Evolutionary conservation across 2,888 invertebrate genomes (phyloP).

Genomic region (Brassicogethes aeneus): DNA sequence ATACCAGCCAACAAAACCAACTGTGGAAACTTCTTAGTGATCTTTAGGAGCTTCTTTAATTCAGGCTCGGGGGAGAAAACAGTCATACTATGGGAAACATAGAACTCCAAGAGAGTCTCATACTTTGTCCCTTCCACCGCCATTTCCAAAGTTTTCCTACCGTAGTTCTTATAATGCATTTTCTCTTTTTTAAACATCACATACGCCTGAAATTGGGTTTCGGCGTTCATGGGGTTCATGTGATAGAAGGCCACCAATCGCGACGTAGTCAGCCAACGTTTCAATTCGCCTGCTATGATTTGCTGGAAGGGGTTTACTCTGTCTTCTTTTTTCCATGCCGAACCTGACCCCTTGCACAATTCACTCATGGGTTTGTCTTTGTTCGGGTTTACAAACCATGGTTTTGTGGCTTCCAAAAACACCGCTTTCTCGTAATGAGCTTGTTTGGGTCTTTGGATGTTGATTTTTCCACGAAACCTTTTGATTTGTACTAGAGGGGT

Average conservation of each 20-base stretch:
- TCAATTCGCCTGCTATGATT: constrained; percentile 63
- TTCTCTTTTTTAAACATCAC: constrained; percentile 55
- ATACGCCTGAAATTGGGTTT: constrained; percentile 55
- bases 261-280: constrained; percentile 61
- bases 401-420: constrained; percentile 56
- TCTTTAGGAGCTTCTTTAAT: constrained; percentile 51
- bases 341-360: constrained; percentile 43
- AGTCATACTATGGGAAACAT: constrained; percentile 53
- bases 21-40: constrained; percentile 62
- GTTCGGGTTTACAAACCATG: constrained; percentile 47
- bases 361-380: constrained; percentile 41
- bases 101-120: constrained; percentile 55
- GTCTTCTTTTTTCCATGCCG: constrained; percentile 24
- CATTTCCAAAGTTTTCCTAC: constrained; percentile 52
- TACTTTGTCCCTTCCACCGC: constrained; percentile 61
- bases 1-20: constrained; percentile 66
- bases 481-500: constrained; percentile 42
- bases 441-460: constrained; percentile 62
- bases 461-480: constrained; percentile 67
- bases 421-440: constrained; percentile 62
- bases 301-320: constrained; percentile 61
- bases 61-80: constrained; percentile 63
- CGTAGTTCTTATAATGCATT: constrained; percentile 61
- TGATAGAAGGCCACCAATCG: constrained; percentile 66
- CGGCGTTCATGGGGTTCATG: constrained; percentile 58